Percentiles rank a stretch among this genome's conserved stretches.
These are phyloP conservation scores for Cephus runcator DNA, from an alignment of 2,888 invertebrate genomes.

Conservation along the genomic window DNA sequence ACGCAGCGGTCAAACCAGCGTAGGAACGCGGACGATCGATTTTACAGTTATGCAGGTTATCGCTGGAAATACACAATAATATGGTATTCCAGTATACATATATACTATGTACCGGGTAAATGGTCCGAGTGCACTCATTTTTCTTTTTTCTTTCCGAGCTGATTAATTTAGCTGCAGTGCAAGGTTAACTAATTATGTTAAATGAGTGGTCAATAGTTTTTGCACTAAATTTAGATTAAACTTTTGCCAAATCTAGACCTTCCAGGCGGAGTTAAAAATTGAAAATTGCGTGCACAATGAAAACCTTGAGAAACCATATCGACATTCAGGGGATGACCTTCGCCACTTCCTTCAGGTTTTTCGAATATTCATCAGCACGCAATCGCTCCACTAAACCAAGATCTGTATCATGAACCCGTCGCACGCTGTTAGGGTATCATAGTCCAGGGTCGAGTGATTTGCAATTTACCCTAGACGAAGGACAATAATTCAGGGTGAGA, in stretches of 20 bases:
- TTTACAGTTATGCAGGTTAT: background rate
- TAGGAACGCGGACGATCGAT: background rate
- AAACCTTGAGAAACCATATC: background rate
- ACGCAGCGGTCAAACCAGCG: background rate
- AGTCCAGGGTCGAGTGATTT: background rate
- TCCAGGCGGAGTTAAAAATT: background rate
- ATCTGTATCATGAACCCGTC: background rate
- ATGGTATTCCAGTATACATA: background rate
- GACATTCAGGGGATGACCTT: background rate
- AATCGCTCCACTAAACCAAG: background rate
- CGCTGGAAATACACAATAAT: background rate
- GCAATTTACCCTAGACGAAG: background rate
- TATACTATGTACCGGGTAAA: background rate
- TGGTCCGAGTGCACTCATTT: background rate
- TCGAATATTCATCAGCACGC: constrained; percentile 2
- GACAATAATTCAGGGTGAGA: background rate
- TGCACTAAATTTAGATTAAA: background rate
- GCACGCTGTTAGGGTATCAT: background rate
- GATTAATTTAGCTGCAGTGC: background rate
- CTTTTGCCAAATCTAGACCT: background rate
- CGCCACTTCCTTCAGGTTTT: background rate
- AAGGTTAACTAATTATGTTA: background rate
- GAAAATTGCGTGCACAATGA: background rate
- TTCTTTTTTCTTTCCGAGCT: background rate
- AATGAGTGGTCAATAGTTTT: background rate